These are phyloP conservation scores for Trogon surrucura DNA, from an alignment of 2,113 vertebrate genomes.

Conservation along the genomic window DNA sequence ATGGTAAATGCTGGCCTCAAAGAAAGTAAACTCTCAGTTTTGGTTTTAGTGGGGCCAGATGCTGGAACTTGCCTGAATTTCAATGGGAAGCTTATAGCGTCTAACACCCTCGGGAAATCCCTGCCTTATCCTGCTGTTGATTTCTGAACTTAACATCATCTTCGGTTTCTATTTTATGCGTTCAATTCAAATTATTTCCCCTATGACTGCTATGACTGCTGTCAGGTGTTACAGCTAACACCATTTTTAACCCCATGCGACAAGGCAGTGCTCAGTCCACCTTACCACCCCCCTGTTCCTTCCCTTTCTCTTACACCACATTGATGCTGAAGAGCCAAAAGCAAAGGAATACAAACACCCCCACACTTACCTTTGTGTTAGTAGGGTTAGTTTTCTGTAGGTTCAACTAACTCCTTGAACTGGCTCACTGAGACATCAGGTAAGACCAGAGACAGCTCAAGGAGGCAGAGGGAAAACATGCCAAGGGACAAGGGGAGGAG, in stretches of 20 bases:
- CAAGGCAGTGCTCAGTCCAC: neutral
- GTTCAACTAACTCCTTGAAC: neutral
- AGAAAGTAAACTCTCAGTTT: neutral
- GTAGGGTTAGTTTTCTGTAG: neutral
- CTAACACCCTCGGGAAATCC: neutral
- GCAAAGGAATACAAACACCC: neutral
- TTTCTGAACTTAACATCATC: neutral
- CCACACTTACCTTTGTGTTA: accelerated
- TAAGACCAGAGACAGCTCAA: neutral
- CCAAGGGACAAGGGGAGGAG: neutral
- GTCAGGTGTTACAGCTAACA: neutral
- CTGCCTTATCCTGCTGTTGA: neutral
- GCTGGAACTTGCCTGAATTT: neutral
- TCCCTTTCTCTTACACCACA: neutral
- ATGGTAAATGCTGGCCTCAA: accelerated
- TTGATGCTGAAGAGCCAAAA: neutral
- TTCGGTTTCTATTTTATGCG: neutral
- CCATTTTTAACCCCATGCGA: neutral
- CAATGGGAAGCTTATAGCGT: neutral
- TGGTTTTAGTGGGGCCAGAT: neutral
- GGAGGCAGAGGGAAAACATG: neutral
- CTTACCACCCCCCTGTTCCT: accelerated
- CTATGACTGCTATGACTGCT: neutral
- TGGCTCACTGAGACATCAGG: neutral
- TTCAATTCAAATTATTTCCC: neutral